Percentiles rank a stretch among this genome's conserved stretches.
Conservation (phyloP, 2,888 invertebrate species). For the Macaria liturata region DNA sequence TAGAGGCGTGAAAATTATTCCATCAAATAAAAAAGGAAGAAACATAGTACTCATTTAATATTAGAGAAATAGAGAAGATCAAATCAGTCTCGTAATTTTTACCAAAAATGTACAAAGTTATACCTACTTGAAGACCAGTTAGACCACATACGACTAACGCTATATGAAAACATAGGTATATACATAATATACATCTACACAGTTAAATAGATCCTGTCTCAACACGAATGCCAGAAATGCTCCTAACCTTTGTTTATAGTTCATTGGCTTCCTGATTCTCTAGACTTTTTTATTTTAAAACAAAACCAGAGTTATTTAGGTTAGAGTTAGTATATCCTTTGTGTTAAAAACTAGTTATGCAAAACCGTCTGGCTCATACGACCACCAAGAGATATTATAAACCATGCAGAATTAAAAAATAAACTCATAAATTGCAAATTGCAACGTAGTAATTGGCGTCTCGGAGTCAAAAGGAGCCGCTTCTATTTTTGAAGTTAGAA, state of each 20-base stretch:
- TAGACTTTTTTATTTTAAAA: constrained; percentile 28
- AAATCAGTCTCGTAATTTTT: too few species aligned
- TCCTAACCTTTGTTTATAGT: constrained; percentile 32
- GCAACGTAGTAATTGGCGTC: constrained; percentile 42
- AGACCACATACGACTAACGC: too few species aligned
- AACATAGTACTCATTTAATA: too few species aligned
- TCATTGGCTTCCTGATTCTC: constrained; percentile 35
- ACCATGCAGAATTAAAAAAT: constrained; percentile 35
- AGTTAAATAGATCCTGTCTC: constrained; percentile 3
- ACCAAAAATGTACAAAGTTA: too few species aligned
- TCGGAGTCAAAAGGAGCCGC: constrained; percentile 59
- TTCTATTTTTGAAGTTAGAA: constrained; percentile 49
- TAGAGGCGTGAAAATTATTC: too few species aligned
- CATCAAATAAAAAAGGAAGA: too few species aligned
- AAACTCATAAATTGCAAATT: constrained; percentile 41
- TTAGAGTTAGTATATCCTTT: constrained; percentile 31
- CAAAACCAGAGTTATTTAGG: constrained; percentile 32
- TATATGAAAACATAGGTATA: too few species aligned
- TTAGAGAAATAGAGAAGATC: too few species aligned
- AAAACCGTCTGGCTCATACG: constrained; percentile 23
- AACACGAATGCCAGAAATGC: constrained; percentile 8
- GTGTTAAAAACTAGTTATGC: constrained; percentile 36
- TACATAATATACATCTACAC: too few species aligned
- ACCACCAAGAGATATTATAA: constrained; percentile 36
- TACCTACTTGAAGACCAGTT: too few species aligned